These are phyloP conservation scores for Loriculus beryllinus DNA, from an alignment of 2,797 vertebrate genomes.

Conservation along the genomic window DNA sequence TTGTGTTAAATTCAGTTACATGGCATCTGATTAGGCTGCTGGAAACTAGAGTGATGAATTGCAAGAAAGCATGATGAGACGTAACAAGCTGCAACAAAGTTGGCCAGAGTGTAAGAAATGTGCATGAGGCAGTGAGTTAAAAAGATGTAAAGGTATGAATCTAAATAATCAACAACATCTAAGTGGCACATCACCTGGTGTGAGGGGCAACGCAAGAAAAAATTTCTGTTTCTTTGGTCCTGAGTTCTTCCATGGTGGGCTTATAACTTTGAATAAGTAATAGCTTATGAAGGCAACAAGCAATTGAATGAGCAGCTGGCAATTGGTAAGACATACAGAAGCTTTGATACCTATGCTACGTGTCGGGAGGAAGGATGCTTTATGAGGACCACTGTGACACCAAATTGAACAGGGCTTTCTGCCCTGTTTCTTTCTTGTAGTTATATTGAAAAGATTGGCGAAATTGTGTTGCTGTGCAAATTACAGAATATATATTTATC, in stretches of 20 bases:
- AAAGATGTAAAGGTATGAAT: neutral
- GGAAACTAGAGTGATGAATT: slow-evolving; percentile 19
- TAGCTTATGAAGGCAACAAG: neutral
- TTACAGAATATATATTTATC: neutral
- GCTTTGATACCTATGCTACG: neutral
- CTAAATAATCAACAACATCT: neutral
- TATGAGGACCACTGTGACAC: neutral
- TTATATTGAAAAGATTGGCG: neutral
- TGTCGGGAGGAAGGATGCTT: neutral
- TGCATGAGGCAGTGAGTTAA: neutral
- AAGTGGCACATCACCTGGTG: neutral
- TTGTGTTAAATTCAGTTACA: slow-evolving; percentile 57
- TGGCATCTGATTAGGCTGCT: slow-evolving; percentile 17
- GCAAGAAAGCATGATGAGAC: slow-evolving; percentile 42
- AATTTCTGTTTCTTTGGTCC: neutral
- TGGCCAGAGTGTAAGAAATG: neutral
- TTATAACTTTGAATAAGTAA: neutral
- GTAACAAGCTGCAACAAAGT: slow-evolving; percentile 8
- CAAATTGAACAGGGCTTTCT: neutral
- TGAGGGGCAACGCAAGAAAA: neutral
- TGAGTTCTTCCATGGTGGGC: neutral
- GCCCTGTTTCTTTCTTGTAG: neutral
- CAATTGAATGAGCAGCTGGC: neutral
- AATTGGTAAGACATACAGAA: neutral
- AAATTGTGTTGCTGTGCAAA: neutral